Evolutionary conservation across 2,888 invertebrate genomes (phyloP).

Genomic region (Eupithecia insigniata): DNA sequence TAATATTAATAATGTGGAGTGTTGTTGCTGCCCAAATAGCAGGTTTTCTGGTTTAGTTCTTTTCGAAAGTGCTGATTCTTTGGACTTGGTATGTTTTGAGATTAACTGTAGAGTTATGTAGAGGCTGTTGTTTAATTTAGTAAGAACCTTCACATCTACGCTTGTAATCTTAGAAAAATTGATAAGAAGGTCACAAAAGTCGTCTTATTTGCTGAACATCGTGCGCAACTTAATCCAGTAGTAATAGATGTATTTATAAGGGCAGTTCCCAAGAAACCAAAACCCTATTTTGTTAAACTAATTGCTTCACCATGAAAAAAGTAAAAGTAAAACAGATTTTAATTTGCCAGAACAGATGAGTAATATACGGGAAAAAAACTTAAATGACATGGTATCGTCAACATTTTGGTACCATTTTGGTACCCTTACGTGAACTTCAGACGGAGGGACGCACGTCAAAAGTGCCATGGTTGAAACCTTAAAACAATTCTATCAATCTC

Average conservation of each 20-base stretch:
- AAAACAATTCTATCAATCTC: too few species aligned
- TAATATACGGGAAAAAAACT: too few species aligned
- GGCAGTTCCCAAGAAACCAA: neutral
- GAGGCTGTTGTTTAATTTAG: neutral
- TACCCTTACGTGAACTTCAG: too few species aligned
- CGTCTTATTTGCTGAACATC: neutral
- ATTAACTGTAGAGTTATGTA: neutral
- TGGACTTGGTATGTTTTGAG: neutral
- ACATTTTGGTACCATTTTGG: too few species aligned
- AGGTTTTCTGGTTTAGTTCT: neutral
- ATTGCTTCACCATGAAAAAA: too few species aligned
- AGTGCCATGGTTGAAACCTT: too few species aligned
- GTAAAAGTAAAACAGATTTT: too few species aligned
- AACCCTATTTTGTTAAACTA: too few species aligned
- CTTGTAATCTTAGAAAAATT: neutral
- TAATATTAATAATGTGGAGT: conserved; percentile 9
- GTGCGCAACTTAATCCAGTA: neutral
- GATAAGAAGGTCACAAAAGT: neutral
- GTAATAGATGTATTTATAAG: neutral
- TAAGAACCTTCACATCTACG: neutral
- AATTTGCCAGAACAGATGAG: too few species aligned
- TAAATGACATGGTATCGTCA: too few species aligned
- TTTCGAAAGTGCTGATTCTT: neutral
- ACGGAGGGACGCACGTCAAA: too few species aligned
- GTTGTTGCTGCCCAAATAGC: neutral